Base-by-base conservation (phyloP, 2,888 invertebrate genomes). In the Pharmacophagus antenor region DNA sequence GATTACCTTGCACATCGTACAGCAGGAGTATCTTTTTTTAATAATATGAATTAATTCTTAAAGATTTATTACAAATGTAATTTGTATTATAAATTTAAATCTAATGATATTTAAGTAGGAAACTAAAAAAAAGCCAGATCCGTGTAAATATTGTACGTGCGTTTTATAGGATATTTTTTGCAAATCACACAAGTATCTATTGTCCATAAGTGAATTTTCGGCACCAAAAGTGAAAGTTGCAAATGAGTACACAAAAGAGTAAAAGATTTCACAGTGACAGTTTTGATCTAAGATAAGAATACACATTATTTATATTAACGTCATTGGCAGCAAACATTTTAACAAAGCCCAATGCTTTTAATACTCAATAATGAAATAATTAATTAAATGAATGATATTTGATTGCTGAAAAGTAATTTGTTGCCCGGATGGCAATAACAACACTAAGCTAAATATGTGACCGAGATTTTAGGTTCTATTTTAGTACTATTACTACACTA, bases 1-100 rank as follows among this genome's bases (percentile, higher is more conserved):
- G n/a, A n/a, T n/a, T n/a, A n/a, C n/a, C n/a, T n/a, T n/a, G n/a
- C n/a, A n/a, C n/a, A n/a, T n/a, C n/a, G n/a, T n/a, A n/a, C n/a
- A n/a, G n/a, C n/a, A n/a, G n/a, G n/a, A n/a, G n/a, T n/a, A n/a
- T n/a, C n/a, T n/a, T n/a, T n/a, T n/a, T n/a, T 65, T 66, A 65
- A 63, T 63, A 61, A 62, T 57, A 62, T 4, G 8, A 44, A 44
- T 44, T 42, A 18, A n/a, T 15, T n/a, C 5, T 2, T 18, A 18
- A 18, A 7, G 18, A 10, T 10, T 10, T 5, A 27, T 27, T 27
- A 27, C 6, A 27, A 27, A 27, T 27, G 10, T 27, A 27, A 27
- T 27, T 27, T 27, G 10, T 27, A 27, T 27, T 27, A 27, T 5
- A 7, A 5, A 27, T 27, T 27, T 7, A 27, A 10, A 7, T 27